phyloP scores from a whole-genome alignment of 2,113 vertebrate species.

The Lates calcarifer region DNA sequence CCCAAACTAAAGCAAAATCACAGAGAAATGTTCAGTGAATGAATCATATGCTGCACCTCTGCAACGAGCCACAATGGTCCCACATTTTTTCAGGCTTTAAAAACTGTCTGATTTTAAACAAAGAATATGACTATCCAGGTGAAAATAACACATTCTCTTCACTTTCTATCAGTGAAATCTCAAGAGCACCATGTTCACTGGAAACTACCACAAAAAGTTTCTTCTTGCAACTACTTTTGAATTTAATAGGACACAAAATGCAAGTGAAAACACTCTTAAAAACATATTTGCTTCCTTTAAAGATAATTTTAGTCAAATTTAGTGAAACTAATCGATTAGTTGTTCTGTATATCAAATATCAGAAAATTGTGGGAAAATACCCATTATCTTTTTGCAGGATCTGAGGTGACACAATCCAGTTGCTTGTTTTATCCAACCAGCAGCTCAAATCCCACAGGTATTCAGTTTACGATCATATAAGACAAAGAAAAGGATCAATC shows the following conservation, averaged over 20 bases:
- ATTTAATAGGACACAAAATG: too few species aligned
- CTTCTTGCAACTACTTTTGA: not conserved
- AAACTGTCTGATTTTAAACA: not conserved
- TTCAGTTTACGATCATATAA: too few species aligned
- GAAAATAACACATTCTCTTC: too few species aligned
- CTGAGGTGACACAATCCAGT: too few species aligned
- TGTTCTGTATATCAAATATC: too few species aligned
- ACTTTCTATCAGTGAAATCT: not conserved
- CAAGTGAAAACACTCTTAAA: too few species aligned
- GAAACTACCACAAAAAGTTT: not conserved
- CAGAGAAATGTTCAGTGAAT: slow-evolving; percentile 3
- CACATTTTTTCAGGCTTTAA: not conserved
- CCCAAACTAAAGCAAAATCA: slow-evolving; percentile 18
- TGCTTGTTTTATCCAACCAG: too few species aligned
- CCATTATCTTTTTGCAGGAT: too few species aligned
- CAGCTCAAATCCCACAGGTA: too few species aligned
- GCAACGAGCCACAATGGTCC: not conserved
- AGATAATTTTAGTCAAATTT: not conserved
- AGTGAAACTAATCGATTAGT: too few species aligned
- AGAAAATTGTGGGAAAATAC: too few species aligned
- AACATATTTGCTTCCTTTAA: not conserved
- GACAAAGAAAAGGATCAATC: too few species aligned
- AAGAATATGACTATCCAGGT: not conserved
- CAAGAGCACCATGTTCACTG: not conserved
- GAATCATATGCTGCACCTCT: not conserved